Conservation (phyloP, 1,140 invertebrate genomes). For the Drosophila ficusphila region DNA sequence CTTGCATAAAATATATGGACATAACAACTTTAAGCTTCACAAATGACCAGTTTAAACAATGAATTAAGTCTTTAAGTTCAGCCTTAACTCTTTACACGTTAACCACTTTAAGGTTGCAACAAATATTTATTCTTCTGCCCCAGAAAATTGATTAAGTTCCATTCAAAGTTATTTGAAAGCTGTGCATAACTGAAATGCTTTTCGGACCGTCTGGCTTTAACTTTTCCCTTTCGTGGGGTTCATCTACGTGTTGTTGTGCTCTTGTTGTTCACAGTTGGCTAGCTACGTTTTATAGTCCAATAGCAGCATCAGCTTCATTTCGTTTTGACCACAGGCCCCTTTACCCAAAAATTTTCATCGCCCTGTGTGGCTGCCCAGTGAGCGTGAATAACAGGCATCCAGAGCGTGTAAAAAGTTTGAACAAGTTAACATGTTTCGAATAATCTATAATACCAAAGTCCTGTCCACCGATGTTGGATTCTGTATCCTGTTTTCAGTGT, state of each 20-base stretch:
- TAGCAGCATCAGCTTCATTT: slow-evolving; percentile 53
- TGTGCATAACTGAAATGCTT: slow-evolving; percentile 1
- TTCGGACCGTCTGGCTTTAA: neutral
- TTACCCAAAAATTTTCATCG: slow-evolving; percentile 39
- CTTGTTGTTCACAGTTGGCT: slow-evolving; percentile 69
- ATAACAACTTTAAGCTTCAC: neutral
- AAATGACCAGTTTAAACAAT: neutral
- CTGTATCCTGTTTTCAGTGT: neutral
- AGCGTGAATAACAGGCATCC: slow-evolving; percentile 50
- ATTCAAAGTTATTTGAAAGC: too few relatives aligned
- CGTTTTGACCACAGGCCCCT: slow-evolving; percentile 58
- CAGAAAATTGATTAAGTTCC: too few relatives aligned
- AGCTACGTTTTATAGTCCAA: slow-evolving; percentile 55
- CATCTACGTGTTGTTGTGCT: neutral
- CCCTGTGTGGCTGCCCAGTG: slow-evolving; percentile 39
- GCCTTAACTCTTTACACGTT: too few relatives aligned
- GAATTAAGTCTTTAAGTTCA: neutral
- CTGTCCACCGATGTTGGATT: neutral
- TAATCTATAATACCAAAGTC: slow-evolving; percentile 40
- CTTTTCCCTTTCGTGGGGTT: neutral
- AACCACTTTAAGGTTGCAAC: too few relatives aligned
- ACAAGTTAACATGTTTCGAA: slow-evolving; percentile 42
- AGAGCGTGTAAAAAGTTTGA: slow-evolving; percentile 18
- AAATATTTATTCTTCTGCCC: too few relatives aligned
- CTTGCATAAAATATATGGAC: neutral